Evolutionary conservation across 2,113 vertebrate species (phyloP).

Genomic region (Bambusicola thoracicus): DNA sequence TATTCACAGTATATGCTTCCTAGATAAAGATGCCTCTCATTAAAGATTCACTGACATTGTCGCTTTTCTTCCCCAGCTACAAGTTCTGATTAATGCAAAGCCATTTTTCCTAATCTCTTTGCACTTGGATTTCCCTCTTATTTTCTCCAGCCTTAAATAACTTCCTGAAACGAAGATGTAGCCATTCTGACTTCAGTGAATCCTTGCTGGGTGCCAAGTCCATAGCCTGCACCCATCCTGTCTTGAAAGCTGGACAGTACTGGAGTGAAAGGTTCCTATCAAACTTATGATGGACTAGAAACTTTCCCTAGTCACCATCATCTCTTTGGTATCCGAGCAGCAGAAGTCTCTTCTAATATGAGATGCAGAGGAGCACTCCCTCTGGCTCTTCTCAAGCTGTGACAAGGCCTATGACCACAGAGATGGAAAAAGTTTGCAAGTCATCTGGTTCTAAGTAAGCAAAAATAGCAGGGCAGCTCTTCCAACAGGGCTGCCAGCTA

Average conservation of each 20-base stretch:
- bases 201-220: background rate
- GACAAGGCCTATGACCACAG: conserved; percentile 2
- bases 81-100: background rate
- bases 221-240: background rate
- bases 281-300: background rate
- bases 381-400: conserved; percentile 41
- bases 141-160: background rate
- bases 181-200: background rate
- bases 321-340: background rate
- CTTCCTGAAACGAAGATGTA: background rate
- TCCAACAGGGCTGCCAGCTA: background rate
- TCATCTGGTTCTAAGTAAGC: background rate
- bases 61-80: background rate
- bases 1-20: background rate
- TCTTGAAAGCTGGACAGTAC: background rate
- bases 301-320: background rate
- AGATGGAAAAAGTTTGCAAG: conserved; percentile 49
- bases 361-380: background rate
- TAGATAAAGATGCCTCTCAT: background rate
- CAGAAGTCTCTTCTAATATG: background rate
- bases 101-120: background rate
- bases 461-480: conserved; percentile 37
- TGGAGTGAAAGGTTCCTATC: background rate
- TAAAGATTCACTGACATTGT: background rate
- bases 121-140: background rate